Percentiles rank a stretch among this genome's conserved stretches.
Conservation (phyloP, 2,797 vertebrate species). For the Parotocinclus haroldoi region DNA sequence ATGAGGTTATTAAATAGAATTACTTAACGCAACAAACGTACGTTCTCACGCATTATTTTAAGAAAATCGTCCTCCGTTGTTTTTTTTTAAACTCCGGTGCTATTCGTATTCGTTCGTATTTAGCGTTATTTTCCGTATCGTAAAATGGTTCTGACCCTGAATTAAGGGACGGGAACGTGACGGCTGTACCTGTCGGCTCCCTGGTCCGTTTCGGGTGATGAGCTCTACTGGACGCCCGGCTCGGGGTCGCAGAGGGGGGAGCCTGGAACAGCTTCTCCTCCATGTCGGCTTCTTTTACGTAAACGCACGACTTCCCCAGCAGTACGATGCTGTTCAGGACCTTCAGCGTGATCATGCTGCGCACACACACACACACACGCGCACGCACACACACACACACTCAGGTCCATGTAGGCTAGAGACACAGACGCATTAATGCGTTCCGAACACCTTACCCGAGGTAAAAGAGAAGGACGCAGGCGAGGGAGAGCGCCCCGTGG, state of each 20-base stretch:
- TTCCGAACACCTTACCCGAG: slow-evolving; percentile 78
- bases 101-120: too few species aligned
- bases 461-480: slow-evolving; percentile 93
- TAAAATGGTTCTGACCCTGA: too few species aligned
- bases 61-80: too few species aligned
- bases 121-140: too few species aligned
- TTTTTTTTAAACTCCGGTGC: too few species aligned
- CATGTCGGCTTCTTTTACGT: slow-evolving; percentile 96
- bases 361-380: slow-evolving; percentile 24
- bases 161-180: too few species aligned
- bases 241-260: slow-evolving; percentile 72
- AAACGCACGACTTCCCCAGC: slow-evolving; percentile 90
- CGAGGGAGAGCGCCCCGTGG: slow-evolving; percentile 88
- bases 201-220: slow-evolving; percentile 60
- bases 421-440: too few species aligned
- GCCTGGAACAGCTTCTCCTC: slow-evolving; percentile 91
- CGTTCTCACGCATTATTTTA: too few species aligned
- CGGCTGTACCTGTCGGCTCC: slow-evolving; percentile 61
- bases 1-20: too few species aligned
- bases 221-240: slow-evolving; percentile 75
- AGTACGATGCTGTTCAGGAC: slow-evolving; percentile 95
- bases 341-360: slow-evolving; percentile 92
- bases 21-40: too few species aligned
- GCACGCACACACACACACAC: background rate
- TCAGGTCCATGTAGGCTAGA: too few species aligned